Base-by-base conservation (phyloP, 1,140 invertebrate genomes). In the Araneus ventricosus region DNA sequence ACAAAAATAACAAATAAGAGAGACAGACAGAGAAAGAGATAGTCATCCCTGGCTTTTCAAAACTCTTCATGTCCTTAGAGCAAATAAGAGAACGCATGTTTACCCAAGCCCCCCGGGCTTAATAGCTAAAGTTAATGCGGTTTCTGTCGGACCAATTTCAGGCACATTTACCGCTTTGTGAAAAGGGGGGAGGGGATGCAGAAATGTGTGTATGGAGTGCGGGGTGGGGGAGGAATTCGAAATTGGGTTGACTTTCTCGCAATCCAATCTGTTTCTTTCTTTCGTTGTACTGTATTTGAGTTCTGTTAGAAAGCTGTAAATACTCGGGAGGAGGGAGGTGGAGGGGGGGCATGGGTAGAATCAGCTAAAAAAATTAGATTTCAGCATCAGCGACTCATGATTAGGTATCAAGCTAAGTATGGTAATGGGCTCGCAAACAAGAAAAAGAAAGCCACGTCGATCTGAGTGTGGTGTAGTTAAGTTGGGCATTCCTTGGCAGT, bases 61-160 rank as follows among this genome's bases (percentile, higher is more conserved):
- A 91, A 84, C 82, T 70, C 82, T 92, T 39, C 79, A 22, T 63
- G 79, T 91, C 89, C 79, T 84, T 5, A 63, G 90, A 67, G 82
- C 90, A 92, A 92, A 92, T 75, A 92, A 75, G n/a, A 52, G 61
- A 14, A 70, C 79, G n/a, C 80, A 14, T 92, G 82, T 92, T 92
- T 92, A 57, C 75, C 57, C 61, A 57, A 86, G 84, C 79, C 57
- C 75, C 30, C 89, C 27, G 45, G 90, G 90, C 82, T 86, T 92
- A 92, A 92, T 92, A 92, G 90, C 80, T 92, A 92, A 92, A 92
- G 80, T 92, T 92, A 92, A 92, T 92, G 90, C 63, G 90, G 90
- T 92, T 92, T 92, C 90, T 67, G 79, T 70, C 90, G 61, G 37
- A 92, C 90, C 90, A 92, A 92, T 92, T 92, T 92, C 90, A 86